Base-by-base conservation (phyloP, 64 coral and sea anemone genomes). In the Pocillopora damicornis region DNA sequence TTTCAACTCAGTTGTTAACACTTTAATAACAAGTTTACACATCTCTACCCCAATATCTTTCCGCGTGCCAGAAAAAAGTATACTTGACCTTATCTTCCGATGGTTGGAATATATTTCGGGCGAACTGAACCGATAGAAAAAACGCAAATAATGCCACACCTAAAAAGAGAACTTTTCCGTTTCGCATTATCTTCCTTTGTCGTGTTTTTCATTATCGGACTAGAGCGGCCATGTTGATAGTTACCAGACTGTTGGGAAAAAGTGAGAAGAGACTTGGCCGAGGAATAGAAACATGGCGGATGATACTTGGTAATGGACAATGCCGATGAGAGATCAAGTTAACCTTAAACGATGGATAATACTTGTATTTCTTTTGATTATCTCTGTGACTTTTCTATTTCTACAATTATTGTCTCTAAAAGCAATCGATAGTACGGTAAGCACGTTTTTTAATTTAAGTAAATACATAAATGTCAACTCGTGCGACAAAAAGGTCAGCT, bases 381-480 rank as follows among this genome's bases (percentile, higher is more conserved):
- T 84, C 25, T 91, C 90, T 86, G 15, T 87, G 2, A 82, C 74
- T 9, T 91, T 91, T 60, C 42, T 91, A 12, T 79, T 86, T n/a
- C 75, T 91, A 35, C 90, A 91, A 37, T 35, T 91, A 1, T 58
- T 91, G 59, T 91, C 90, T 6, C 56, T 91, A 17, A 91, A 85
- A 91, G 90, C 37, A 45, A 79, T 91, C 35, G 81, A 91, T 56
- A 73, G 73, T 26, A 83, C 83, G 63, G 90, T 91, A 65, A 59
- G 74, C 22, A 0, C 14, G 30, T 30, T 30, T 30, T 30, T 30
- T 30, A 30, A 30, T 30, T 30, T 30, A 37, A 76, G 75, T 3
- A 76, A 76, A 76, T 15, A 76, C 0, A 35, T 37, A 76, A 13
- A 35, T 23, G 30, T 30, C 30, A 30, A 30, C 30, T 30, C 30